Evolutionary conservation across 2,888 invertebrate species (phyloP), one percentile per base, ranked within the genome.

Genomic region (Diadegma fenestrale): DNA sequence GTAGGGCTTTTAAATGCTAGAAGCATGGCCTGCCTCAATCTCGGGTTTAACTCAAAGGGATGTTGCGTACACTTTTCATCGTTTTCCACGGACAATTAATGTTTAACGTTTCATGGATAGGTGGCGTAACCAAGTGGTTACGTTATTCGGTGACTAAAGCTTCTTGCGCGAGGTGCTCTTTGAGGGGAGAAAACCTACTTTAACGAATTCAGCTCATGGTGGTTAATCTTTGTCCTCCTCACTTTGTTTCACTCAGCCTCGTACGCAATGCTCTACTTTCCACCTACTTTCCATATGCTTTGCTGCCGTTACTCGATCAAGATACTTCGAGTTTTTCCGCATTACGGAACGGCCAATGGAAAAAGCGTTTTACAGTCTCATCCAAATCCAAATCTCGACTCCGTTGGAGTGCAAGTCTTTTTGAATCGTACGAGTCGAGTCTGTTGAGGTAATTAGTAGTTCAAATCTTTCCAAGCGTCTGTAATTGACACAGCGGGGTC

Each of bases 251-350:
- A 26, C 58, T 58, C 58, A 26, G 26, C 51, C 22, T 17, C 61
- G 19, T 51, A 33, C 26, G 19, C 22, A 30, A 19, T 14, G 33
- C 19, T 37, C 37, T 22, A 48, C 17, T 19, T 80, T 51, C 78
- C 54, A 73, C 68, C 54, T 48, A 45, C 12, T 1, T 22, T 64
- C 58, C 73, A 84, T 89, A 89, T 88, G 87, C 89, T 88, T 89
- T 89, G 5, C 26, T 85, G 78, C 84, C 88, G 89, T 90, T 89
- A 87, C 88, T 84, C 88, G 88, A 90, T 90, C 88, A 88, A 90
- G 90, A 90, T 90, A 90, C 89, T 87, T 26, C 14, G 8, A 85
- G 26, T 22, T 58, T 58, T 48, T 33, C 22, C n/a, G 14, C 63
- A 17, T 51, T 43, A 22, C 17, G 1, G 37, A 43, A 45, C 37